Evolutionary conservation across 2,888 invertebrate species (phyloP), one percentile per base, ranked within the genome.

Genomic region (Drosophila borealis): DNA sequence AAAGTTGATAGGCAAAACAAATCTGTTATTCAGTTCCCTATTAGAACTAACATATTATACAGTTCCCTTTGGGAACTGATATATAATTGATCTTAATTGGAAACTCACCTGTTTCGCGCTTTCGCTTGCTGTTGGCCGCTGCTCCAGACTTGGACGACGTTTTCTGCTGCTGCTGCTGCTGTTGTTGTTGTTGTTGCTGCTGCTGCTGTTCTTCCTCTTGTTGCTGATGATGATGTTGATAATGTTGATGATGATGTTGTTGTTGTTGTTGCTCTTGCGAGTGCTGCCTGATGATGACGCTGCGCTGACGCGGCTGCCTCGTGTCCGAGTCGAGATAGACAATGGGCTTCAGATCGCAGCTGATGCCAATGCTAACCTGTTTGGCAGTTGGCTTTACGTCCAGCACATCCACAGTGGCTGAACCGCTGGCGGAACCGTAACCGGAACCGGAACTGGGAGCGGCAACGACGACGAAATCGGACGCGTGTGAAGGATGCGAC

Each of bases 391-490:
- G 66, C 55, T 76, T 81, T 55, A 78, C 46, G 39, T 79, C 74
- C 66, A 74, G 73, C 65, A 73, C 68, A 73, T 70, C 64, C 44
- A 65, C 53, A 51, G 44, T 45, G 61, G 68, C 57, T 59, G 19
- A 48, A 42, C 21, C 42, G 46, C 42, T 71, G 73, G 41, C 45
- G 14, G 59, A 36, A 64, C 25, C 55, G 17, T 33, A 48, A 46
- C 55, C 71, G 49, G 64, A 49, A 56, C 33, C 69, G n/a, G 68
- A 19, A 51, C 55, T 68, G 59, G 73, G 25, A 49, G 48, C 79
- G 54, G 70, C 80, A 81, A 81, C 81, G 90, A 91, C 90, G 76
- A 85, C 89, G 79, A 90, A 90, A 87, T 91, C 84, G 84, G 85
- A 90, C 86, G 88, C 84, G 87, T 81, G 88, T 53, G 69, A 69